These are phyloP conservation scores for Oreochromis tanganicae DNA, from an alignment of 2,113 vertebrate species.

Conservation along the genomic window DNA sequence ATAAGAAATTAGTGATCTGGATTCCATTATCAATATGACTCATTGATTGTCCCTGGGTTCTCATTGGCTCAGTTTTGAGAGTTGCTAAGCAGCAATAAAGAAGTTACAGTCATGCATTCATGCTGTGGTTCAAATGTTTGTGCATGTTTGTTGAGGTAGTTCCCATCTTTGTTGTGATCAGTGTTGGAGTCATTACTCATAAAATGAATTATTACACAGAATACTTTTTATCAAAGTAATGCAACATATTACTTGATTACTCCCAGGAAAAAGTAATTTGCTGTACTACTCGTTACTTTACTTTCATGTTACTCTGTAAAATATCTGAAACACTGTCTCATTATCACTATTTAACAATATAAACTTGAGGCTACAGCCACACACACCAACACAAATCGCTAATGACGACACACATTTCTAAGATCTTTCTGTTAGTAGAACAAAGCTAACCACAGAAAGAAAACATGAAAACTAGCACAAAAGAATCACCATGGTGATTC, in stretches of 20 bases:
- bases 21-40: background rate
- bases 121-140: background rate
- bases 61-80: background rate
- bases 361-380: background rate
- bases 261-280: background rate
- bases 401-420: background rate
- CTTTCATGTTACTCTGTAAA: background rate
- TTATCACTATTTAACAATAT: background rate
- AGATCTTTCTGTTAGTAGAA: background rate
- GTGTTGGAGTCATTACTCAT: background rate
- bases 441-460: background rate
- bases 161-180: accelerated
- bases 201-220: background rate
- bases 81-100: background rate
- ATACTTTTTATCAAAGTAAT: background rate
- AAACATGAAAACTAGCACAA: background rate
- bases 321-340: background rate
- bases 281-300: background rate
- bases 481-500: background rate
- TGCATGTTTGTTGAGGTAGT: background rate
- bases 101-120: background rate
- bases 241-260: background rate
- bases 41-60: accelerated
- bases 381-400: background rate
- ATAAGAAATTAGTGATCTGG: background rate